Evolutionary conservation across 2,797 vertebrate genomes (phyloP).

Genomic region (Dicrostonyx torquatus): DNA sequence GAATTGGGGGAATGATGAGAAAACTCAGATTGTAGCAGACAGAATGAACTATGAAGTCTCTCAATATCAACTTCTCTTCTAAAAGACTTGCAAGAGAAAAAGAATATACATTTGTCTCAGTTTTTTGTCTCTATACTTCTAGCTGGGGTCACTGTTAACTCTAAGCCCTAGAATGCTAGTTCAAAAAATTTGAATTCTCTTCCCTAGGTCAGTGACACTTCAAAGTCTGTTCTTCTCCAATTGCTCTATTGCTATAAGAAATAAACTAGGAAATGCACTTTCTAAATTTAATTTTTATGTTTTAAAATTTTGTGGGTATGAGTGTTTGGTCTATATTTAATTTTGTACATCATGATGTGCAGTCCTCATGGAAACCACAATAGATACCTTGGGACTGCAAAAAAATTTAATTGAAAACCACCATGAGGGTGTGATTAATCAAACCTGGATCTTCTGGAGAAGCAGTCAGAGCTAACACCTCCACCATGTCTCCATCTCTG

Average conservation of each 20-base stretch:
- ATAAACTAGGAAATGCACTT: background rate
- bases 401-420: background rate
- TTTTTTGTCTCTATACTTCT: background rate
- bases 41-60: background rate
- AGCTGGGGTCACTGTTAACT: background rate
- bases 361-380: background rate
- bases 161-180: background rate
- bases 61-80: background rate
- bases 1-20: background rate
- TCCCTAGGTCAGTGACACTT: background rate
- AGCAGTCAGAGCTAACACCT: background rate
- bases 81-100: background rate
- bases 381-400: background rate
- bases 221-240: background rate
- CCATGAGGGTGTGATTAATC: background rate
- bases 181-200: background rate
- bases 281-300: too few species aligned
- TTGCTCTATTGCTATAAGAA: background rate
- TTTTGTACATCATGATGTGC: background rate
- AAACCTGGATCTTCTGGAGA: background rate
- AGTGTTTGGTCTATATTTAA: background rate
- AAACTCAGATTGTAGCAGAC: background rate
- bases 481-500: background rate
- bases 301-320: background rate
- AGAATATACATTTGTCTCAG: background rate